A percentile compares a stretch with the other conserved stretches of the same genome.
phyloP scores from a whole-genome alignment of 2,888 invertebrate genomes.

The Teinopalpus imperialis region DNA sequence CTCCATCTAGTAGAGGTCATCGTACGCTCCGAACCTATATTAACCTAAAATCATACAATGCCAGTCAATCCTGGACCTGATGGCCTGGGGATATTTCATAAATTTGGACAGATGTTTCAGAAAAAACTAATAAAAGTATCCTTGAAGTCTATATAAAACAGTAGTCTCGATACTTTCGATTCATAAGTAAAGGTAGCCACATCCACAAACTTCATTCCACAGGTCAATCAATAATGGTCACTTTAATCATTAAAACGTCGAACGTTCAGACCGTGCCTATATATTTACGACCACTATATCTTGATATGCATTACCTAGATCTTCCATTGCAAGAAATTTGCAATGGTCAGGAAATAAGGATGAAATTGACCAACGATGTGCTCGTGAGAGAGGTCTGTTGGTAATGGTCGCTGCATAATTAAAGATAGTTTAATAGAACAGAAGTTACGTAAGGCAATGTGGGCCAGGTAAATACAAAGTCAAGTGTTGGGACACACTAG shows the following conservation, averaged over 20 bases:
- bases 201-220: neutral
- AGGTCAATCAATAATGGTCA: constrained; percentile 17
- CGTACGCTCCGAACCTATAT: too few species aligned
- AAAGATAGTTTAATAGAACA: constrained; percentile 28
- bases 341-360: neutral
- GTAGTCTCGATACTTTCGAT: too few species aligned
- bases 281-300: neutral
- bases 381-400: constrained; percentile 27
- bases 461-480: constrained; percentile 11
- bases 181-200: too few species aligned
- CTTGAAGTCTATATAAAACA: too few species aligned
- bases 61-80: too few species aligned
- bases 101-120: too few species aligned
- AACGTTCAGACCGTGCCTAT: constrained; percentile 6
- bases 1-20: too few species aligned
- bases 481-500: constrained; percentile 17
- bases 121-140: too few species aligned
- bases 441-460: constrained; percentile 19
- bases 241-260: constrained; percentile 5
- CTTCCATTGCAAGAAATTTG: neutral
- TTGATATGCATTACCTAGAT: neutral
- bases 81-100: too few species aligned
- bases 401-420: constrained; percentile 20
- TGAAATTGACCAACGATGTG: neutral
- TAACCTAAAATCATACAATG: too few species aligned